A percentile compares a stretch with the other conserved stretches of the same genome.
Conservation (phyloP, 2,888 invertebrate species). For the Conistra vaccinii region DNA sequence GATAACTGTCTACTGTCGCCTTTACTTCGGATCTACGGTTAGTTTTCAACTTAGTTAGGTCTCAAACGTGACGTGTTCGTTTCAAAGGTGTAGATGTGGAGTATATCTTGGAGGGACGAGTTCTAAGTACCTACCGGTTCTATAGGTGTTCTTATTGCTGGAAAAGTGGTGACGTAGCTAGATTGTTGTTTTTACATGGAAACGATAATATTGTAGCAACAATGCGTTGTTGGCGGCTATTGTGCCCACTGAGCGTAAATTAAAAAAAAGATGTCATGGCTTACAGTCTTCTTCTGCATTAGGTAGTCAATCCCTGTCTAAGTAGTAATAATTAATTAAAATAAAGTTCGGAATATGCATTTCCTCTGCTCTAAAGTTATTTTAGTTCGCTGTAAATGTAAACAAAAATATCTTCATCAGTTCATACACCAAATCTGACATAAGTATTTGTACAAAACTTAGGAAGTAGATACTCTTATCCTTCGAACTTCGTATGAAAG, state of each 20-base stretch:
- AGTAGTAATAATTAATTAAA: no score
- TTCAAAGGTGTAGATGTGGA: constrained; percentile 8
- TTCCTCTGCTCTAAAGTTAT: background rate
- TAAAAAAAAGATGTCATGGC: background rate
- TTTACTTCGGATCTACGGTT: constrained; percentile 21
- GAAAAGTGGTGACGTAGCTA: constrained; percentile 1
- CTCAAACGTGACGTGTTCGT: constrained; percentile 5
- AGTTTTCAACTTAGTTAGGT: constrained; percentile 29
- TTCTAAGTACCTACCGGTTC: constrained; percentile 3
- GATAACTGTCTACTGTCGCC: constrained; percentile 42
- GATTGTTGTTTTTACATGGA: constrained; percentile 21
- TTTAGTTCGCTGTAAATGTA: background rate
- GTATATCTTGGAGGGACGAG: background rate
- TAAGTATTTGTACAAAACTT: constrained; percentile 2
- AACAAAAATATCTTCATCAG: background rate
- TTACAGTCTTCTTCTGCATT: background rate
- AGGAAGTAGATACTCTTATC: background rate
- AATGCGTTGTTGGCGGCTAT: constrained; percentile 8
- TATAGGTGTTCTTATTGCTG: constrained; percentile 18
- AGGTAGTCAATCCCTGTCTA: no score
- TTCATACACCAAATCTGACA: background rate
- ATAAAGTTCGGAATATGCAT: no score
- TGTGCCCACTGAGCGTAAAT: background rate
- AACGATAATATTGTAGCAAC: constrained; percentile 7
- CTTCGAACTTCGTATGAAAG: constrained; percentile 36